Conservation (phyloP, 2,113 vertebrate species). For the Mesembrinibis cayennensis region DNA sequence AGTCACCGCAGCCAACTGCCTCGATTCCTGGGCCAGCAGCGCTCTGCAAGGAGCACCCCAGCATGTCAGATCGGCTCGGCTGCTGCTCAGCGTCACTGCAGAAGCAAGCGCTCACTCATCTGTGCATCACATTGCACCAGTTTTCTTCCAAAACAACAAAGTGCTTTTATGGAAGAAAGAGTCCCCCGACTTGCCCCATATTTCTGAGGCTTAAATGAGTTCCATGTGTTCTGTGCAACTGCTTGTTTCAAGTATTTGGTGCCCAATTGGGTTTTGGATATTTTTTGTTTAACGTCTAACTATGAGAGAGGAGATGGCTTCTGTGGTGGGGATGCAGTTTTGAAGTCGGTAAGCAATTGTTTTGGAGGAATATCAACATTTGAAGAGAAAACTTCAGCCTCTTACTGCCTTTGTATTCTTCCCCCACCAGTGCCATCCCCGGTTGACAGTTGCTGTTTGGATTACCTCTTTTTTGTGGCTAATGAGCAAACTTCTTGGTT, state of each 20-base stretch:
- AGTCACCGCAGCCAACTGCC: background rate
- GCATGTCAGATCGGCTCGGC: background rate
- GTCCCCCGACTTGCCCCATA: background rate
- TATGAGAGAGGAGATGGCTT: background rate
- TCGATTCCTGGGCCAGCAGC: background rate
- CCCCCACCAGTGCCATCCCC: background rate
- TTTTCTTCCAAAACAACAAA: conserved; percentile 22
- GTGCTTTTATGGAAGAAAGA: background rate
- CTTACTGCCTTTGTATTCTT: background rate
- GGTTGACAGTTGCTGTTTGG: background rate
- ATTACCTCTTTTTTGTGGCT: background rate
- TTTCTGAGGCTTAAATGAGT: conserved; percentile 12
- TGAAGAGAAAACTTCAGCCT: background rate
- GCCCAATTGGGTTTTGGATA: background rate
- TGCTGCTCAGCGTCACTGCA: background rate
- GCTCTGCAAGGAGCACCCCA: background rate
- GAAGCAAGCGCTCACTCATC: background rate
- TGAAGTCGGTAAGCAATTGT: background rate
- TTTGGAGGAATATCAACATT: background rate
- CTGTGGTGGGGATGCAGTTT: background rate
- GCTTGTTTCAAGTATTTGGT: background rate
- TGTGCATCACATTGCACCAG: background rate
- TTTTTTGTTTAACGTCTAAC: background rate
- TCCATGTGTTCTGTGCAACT: background rate
- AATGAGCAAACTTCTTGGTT: background rate